phyloP scores from a whole-genome alignment of 2,888 invertebrate species.

The Choreutis nemorana region DNA sequence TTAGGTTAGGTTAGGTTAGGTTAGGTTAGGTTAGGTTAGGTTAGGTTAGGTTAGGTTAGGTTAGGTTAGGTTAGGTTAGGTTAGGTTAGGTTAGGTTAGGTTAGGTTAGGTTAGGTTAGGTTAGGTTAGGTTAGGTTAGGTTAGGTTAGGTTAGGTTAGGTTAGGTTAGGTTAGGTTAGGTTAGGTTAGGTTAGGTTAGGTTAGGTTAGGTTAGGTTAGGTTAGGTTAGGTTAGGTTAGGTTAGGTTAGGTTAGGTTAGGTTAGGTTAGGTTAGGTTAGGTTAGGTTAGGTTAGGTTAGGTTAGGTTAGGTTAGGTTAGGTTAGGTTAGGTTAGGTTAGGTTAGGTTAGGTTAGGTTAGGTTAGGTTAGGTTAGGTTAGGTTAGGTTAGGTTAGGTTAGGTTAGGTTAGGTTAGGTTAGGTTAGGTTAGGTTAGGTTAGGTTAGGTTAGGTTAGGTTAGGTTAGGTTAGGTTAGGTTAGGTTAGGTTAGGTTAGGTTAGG shows the following conservation, averaged over 20 bases:
- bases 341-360: too few species aligned
- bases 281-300: slow-evolving; percentile 6
- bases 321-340: slow-evolving; percentile 6
- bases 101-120: slow-evolving; percentile 5
- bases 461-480: too few species aligned
- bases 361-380: too few species aligned
- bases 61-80: slow-evolving; percentile 4
- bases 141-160: slow-evolving; percentile 5
- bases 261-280: slow-evolving; percentile 5
- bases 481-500: too few species aligned
- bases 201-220: slow-evolving; percentile 5
- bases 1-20: slow-evolving; percentile 4
- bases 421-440: too few species aligned
- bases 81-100: slow-evolving; percentile 5
- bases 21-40: slow-evolving; percentile 4
- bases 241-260: slow-evolving; percentile 5
- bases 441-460: too few species aligned
- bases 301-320: slow-evolving; percentile 6
- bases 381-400: too few species aligned
- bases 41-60: slow-evolving; percentile 4
- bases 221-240: slow-evolving; percentile 5
- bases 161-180: slow-evolving; percentile 5
- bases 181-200: slow-evolving; percentile 5
- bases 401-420: too few species aligned
- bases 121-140: slow-evolving; percentile 5